Evolutionary conservation across 2,888 invertebrate genomes (phyloP).

Genomic region (Pediacus dermestoides): DNA sequence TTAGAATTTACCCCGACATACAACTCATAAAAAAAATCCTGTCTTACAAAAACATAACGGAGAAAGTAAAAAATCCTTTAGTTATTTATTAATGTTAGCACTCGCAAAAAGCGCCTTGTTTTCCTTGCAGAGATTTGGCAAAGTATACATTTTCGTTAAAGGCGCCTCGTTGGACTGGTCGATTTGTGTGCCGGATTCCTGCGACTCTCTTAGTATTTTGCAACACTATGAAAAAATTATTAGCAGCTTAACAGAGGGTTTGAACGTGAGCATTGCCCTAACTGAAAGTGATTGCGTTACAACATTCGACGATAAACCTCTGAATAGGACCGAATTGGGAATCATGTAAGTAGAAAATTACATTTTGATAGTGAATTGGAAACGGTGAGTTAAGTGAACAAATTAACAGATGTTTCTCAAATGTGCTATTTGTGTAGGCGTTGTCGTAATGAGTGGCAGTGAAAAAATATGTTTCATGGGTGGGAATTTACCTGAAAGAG

Average conservation of each 20-base stretch:
- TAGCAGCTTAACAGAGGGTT: slow-evolving; percentile 33
- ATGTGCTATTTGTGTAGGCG: too few species aligned
- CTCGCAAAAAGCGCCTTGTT: background rate
- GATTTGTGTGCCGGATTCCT: slow-evolving; percentile 49
- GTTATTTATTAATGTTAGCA: too few species aligned
- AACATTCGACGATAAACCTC: slow-evolving; percentile 25
- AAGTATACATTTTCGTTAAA: slow-evolving; percentile 29
- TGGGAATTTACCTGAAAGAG: too few species aligned
- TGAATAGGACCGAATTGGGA: slow-evolving; percentile 17
- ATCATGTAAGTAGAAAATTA: slow-evolving; percentile 21
- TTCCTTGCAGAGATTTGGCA: slow-evolving; percentile 28
- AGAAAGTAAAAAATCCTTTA: slow-evolving; percentile 26
- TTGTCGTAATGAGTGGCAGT: too few species aligned
- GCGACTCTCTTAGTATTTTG: slow-evolving; percentile 39
- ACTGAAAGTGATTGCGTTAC: slow-evolving; percentile 34
- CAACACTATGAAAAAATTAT: slow-evolving; percentile 36
- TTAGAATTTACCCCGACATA: slow-evolving; percentile 29
- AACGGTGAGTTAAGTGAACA: too few species aligned
- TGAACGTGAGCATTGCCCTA: slow-evolving; percentile 33
- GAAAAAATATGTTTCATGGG: too few species aligned
- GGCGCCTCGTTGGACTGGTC: slow-evolving; percentile 39
- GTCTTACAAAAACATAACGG: slow-evolving; percentile 31
- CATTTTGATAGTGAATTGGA: too few species aligned
- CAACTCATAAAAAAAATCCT: slow-evolving; percentile 30
- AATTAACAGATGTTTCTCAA: too few species aligned